These are phyloP conservation scores for Phyto melanocephala DNA, from an alignment of 2,888 invertebrate genomes.

Conservation along the genomic window DNA sequence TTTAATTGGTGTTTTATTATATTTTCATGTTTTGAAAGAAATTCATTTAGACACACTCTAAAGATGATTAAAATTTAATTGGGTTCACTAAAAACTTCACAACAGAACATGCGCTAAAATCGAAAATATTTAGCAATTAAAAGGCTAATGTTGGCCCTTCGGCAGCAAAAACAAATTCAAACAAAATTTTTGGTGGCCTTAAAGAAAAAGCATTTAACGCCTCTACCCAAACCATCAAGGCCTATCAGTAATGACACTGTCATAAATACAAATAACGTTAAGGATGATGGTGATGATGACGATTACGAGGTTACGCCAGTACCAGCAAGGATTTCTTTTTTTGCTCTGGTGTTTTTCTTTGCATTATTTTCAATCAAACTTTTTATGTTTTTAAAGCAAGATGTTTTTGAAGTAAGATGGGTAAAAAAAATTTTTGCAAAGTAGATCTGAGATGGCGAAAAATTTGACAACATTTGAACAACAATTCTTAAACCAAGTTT, in stretches of 20 bases:
- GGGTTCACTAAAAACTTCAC: background rate
- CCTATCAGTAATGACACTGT: background rate
- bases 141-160: too few species aligned
- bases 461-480: background rate
- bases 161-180: background rate
- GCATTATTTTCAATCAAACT: too few species aligned
- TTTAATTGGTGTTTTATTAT: slow-evolving; percentile 27
- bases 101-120: too few species aligned
- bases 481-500: slow-evolving; percentile 10
- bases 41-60: background rate
- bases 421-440: background rate
- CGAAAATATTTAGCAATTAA: too few species aligned
- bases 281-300: background rate
- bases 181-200: background rate
- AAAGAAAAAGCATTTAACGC: background rate
- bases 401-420: too few species aligned
- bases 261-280: slow-evolving; percentile 3
- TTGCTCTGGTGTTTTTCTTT: background rate
- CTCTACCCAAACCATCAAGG: background rate
- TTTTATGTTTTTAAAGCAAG: too few species aligned
- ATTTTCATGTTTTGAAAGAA: slow-evolving; percentile 18
- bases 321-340: background rate
- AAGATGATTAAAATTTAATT: slow-evolving; percentile 53
- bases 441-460: background rate
- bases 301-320: slow-evolving; percentile 1